phyloP scores from a whole-genome alignment of 2,888 invertebrate genomes.

The Cheiracanthium punctorium region DNA sequence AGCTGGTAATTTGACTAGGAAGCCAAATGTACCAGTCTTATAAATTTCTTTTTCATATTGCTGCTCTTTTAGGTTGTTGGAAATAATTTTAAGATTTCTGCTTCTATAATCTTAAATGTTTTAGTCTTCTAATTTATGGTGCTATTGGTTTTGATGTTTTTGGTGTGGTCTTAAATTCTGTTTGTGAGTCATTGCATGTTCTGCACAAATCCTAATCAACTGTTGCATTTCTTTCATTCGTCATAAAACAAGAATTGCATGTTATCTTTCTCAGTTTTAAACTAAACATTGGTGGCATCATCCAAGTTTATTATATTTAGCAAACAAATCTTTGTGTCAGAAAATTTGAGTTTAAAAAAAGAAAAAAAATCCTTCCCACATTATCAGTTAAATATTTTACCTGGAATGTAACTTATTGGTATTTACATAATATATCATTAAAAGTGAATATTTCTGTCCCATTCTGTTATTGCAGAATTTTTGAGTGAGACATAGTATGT shows the following conservation, averaged over 20 bases:
- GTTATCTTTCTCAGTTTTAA: neutral
- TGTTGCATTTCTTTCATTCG: neutral
- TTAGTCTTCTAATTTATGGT: neutral
- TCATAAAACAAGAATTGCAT: conserved; percentile 30
- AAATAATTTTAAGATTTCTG: neutral
- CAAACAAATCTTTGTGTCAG: too few relatives aligned
- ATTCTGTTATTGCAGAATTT: too few relatives aligned
- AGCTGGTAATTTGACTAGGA: neutral
- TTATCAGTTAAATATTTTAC: too few relatives aligned
- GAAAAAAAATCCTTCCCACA: too few relatives aligned
- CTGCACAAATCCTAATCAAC: neutral
- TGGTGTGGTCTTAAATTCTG: conserved; percentile 56
- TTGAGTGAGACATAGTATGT: too few relatives aligned
- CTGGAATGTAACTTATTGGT: too few relatives aligned
- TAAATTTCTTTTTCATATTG: neutral
- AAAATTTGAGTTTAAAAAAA: too few relatives aligned
- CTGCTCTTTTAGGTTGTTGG: conserved; percentile 20
- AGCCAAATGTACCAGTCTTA: neutral
- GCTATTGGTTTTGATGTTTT: conserved; percentile 56
- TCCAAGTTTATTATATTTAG: conserved; percentile 31
- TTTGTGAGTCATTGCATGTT: conserved; percentile 39
- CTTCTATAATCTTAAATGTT: neutral
- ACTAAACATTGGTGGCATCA: conserved; percentile 65
- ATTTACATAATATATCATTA: too few relatives aligned
- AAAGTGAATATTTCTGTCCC: too few relatives aligned